Evolutionary conservation across 2,797 vertebrate genomes (phyloP), one percentile per base, ranked within the genome.

Genomic region (Zenarchopterus dispar): DNA sequence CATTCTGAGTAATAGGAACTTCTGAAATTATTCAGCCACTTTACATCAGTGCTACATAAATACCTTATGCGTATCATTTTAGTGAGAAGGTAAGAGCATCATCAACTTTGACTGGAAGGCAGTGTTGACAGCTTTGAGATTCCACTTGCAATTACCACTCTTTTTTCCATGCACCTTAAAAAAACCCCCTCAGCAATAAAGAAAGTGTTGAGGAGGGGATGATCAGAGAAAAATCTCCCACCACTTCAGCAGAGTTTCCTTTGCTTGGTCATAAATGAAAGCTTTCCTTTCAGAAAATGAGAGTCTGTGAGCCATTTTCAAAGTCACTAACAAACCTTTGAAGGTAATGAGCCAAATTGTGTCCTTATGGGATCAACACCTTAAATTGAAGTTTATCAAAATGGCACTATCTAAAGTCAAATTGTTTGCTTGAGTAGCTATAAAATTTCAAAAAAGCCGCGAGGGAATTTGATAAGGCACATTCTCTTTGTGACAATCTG

Each of bases 141-240:
- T 64, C 63, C 57, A 64, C 69, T 46, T 64, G 67, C 57, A 84
- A 84, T 88, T 67, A 63, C 11, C 6, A 22, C 77, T 80, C 87
- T 82, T 75, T 63, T 81, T 84, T 83, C 64, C 45, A 23, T 43
- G 21, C 75, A 70, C 74, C 45, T 74, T 67, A 65, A 71, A 76
- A 45, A 80, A 36, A 36, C 11, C 11, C 33, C 11, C 28, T 67
- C n/a, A 59, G 44, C 56, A 79, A 70, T 61, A 84, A 80, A 80
- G 56, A 26, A n/a, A 77, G 60, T 45, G 9, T 36, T 50, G 44
- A 72, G 57, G 52, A 56, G 0, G 5, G 11, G 52, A 84, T 78
- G 68, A 82, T 82, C 73, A 78, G 75, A 88, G 67, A 81, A 62
- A 77, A 71, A 55, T 69, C 63, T 62, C 56, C 54, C 62, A 71